phyloP scores from a whole-genome alignment of 35 echinoderm and acorn worm genomes.

The Apostichopus californicus region DNA sequence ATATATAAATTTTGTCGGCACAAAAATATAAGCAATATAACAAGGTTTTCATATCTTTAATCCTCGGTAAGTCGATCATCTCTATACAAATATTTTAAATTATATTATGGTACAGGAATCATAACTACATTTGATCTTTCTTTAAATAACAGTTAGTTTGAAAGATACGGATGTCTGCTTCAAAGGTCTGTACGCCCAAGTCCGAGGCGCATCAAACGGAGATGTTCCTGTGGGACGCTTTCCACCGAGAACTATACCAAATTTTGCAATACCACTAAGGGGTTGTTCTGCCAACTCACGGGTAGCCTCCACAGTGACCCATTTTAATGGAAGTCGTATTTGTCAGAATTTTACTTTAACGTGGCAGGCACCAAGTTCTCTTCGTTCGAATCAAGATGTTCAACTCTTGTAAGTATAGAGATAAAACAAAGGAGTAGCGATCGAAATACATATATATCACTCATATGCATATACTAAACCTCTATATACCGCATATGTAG shows the following conservation, averaged over 20 bases:
- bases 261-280: neutral
- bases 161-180: neutral
- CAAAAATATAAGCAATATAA: no score
- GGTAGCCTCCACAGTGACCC: neutral
- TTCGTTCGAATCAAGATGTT: neutral
- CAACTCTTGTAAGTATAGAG: constrained; percentile 14
- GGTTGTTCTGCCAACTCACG: neutral
- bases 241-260: neutral
- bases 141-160: neutral
- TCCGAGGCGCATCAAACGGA: neutral
- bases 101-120: no score
- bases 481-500: no score
- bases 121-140: neutral
- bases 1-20: no score
- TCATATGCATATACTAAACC: no score
- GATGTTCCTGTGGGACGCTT: neutral
- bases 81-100: no score
- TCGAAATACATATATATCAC: no score
- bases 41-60: no score
- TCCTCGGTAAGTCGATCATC: no score
- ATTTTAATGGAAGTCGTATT: neutral
- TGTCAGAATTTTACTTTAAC: neutral
- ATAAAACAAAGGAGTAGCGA: no score
- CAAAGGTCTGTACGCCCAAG: constrained; percentile 14
- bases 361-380: neutral